Evolutionary conservation across 2,888 invertebrate genomes (phyloP), one percentile per base, ranked within the genome.

Genomic region (Parnassius mnemosyne): DNA sequence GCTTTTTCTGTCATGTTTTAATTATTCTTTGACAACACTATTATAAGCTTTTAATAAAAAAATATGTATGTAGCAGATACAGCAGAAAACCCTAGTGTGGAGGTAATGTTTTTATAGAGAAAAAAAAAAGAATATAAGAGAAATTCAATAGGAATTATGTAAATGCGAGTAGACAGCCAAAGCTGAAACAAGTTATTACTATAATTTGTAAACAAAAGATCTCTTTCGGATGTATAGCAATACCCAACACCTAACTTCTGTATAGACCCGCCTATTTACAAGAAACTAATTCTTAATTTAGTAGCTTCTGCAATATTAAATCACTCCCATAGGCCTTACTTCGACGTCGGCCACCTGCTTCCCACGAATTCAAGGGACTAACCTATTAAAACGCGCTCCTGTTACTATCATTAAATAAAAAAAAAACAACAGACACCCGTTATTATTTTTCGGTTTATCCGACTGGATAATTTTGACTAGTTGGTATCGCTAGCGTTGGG

Each of bases 401-500:
- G 85, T 83, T 76, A 80, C 84, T 83, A 84, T 88, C 80, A 88
- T 89, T 88, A 87, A 78, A 72, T 75, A 71, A 79, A 85, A 86
- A 86, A 82, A 83, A n/a, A 85, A 81, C 78, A 80, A 78, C 77
- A 67, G 69, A 69, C 69, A 74, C 75, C 79, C 71, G 74, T 83
- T 77, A 85, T 87, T 84, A 87, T 83, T 80, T 77, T 80, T 77
- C 75, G 75, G 34, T 34, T 7, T 7, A 7, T 34, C 34, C 34
- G 34, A 34, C 34, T 34, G 5, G 80, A 80, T 86, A 84, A 84
- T 85, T 80, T 83, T 34, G 7, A 34, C 77, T 70, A 82, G 77
- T 77, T 74, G 77, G 74, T 74, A 72, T 72, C 3, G 13, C 54
- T 16, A 16, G 10, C 10, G 52, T 12, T 20, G 12, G 51, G 25